phyloP scores from a whole-genome alignment of 2,113 vertebrate genomes.

The Paracanthobrama guichenoti region DNA sequence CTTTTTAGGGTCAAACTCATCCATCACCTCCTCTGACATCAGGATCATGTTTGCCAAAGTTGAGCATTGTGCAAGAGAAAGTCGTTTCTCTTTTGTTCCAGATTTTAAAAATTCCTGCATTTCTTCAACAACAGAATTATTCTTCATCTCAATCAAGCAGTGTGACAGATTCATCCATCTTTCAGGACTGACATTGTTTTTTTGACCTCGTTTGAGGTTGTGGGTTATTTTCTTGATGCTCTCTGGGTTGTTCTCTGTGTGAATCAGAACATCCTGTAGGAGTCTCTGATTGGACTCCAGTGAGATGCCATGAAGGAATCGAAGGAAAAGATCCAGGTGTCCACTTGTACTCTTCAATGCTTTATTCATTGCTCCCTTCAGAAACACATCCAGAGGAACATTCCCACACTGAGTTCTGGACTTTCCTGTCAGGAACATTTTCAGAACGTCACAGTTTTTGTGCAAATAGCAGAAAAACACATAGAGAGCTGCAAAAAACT shows the following conservation, averaged over 20 bases:
- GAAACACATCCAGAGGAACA: background rate
- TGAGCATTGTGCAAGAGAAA: background rate
- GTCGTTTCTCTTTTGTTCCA: background rate
- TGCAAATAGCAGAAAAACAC: too few species aligned
- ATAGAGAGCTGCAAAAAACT: too few species aligned
- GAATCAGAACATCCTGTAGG: too few species aligned
- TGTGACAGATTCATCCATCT: too few species aligned
- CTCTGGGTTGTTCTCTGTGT: too few species aligned
- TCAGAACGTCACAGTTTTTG: background rate
- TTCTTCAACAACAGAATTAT: background rate
- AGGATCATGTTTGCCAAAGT: background rate
- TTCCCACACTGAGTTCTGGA: background rate
- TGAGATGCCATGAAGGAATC: too few species aligned
- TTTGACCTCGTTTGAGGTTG: too few species aligned
- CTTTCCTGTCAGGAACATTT: background rate
- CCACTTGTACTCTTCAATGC: background rate
- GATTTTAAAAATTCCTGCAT: background rate
- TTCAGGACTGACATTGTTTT: too few species aligned
- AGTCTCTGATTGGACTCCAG: too few species aligned
- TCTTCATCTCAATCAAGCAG: background rate
- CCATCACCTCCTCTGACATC: background rate
- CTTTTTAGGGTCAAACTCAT: background rate
- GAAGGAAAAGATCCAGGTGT: too few species aligned
- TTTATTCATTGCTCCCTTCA: background rate
- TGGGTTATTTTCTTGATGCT: too few species aligned